Evolutionary conservation across 2,113 vertebrate genomes (phyloP).

Genomic region (Girardinichthys multiradiatus): DNA sequence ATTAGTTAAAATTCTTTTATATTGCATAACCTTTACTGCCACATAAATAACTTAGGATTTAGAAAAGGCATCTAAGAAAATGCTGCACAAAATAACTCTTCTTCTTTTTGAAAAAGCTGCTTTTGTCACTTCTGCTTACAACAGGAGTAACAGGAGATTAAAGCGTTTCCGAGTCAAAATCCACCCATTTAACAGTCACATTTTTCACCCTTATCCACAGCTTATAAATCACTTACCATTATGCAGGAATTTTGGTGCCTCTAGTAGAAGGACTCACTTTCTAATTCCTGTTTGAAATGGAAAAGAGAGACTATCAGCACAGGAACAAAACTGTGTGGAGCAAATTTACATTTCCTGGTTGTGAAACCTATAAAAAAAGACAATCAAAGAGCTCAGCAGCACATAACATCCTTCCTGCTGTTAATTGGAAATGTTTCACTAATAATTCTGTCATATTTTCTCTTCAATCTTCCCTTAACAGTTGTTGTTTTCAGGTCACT

Average conservation of each 20-base stretch:
- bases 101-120: constrained; percentile 67
- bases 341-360: constrained; percentile 51
- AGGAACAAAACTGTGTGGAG: constrained; percentile 33
- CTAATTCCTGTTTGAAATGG: constrained; percentile 70
- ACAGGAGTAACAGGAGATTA: constrained; percentile 72
- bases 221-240: constrained; percentile 73
- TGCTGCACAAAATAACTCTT: constrained; percentile 34
- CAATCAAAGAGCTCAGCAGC: constrained; percentile 32
- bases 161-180: constrained; percentile 71
- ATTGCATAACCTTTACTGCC: neutral
- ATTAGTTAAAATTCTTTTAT: no score
- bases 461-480: constrained; percentile 12
- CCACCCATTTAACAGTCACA: constrained; percentile 70
- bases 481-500: neutral
- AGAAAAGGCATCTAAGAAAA: constrained; percentile 28
- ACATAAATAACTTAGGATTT: constrained; percentile 6
- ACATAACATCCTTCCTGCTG: constrained; percentile 9
- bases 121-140: constrained; percentile 72
- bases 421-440: constrained; percentile 17
- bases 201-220: constrained; percentile 63
- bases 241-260: constrained; percentile 52
- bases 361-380: constrained; percentile 17
- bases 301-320: constrained; percentile 59
- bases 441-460: constrained; percentile 14
- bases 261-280: constrained; percentile 54